Evolutionary conservation across 1,140 invertebrate genomes (phyloP).

Genomic region (Temnothorax longispinosus): DNA sequence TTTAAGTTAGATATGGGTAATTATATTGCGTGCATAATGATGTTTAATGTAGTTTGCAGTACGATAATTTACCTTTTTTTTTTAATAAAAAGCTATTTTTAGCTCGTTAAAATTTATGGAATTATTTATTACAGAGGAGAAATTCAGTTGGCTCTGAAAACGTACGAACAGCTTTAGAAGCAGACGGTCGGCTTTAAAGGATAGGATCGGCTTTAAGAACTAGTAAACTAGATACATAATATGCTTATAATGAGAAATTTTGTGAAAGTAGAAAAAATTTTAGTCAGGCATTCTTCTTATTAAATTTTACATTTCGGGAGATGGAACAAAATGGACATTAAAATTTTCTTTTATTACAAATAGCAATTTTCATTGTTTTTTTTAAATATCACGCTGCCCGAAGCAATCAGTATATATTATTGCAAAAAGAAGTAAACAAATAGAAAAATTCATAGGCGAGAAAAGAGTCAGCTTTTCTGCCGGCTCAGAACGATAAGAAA

Average conservation of each 20-base stretch:
- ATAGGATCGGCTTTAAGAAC: not conserved
- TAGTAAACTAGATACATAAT: not conserved
- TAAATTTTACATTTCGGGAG: not conserved
- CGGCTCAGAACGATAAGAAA: not conserved
- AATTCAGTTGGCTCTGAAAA: not conserved
- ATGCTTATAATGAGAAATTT: not conserved
- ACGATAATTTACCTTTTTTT: not conserved
- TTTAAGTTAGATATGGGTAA: not conserved
- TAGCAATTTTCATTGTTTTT: not conserved
- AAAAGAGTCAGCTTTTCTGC: not conserved
- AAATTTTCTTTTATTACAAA: not conserved
- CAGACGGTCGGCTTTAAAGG: not conserved
- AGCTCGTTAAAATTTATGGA: not conserved
- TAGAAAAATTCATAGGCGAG: not conserved
- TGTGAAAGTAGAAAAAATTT: not conserved
- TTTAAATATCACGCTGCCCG: not conserved
- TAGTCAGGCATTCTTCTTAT: not conserved
- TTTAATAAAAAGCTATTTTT: not conserved
- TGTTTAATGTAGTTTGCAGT: not conserved
- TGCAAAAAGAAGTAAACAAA: conserved; percentile 1
- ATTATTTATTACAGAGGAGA: not conserved
- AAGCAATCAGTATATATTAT: not conserved
- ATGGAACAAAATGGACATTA: not conserved
- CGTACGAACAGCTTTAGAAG: not conserved
- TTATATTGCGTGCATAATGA: not conserved